Evolutionary conservation across 2,888 invertebrate genomes (phyloP).

Genomic region (Eretmocerus hayati): DNA sequence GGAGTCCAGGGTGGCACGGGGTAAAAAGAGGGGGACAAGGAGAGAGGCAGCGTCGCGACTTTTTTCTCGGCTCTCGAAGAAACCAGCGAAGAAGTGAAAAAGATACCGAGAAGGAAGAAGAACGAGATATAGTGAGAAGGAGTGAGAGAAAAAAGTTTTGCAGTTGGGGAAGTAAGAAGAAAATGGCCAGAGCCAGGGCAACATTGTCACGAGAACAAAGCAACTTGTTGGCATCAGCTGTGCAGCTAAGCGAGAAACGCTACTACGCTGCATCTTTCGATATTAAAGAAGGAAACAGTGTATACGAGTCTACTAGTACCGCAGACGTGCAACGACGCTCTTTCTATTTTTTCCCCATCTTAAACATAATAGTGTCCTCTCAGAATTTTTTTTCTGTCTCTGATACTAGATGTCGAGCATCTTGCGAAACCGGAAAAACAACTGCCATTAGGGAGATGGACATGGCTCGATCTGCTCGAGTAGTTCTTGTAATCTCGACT

Average conservation of each 20-base stretch:
- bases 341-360: slow-evolving; percentile 11
- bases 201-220: slow-evolving; percentile 21
- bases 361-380: slow-evolving; percentile 15
- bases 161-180: not conserved
- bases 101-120: not conserved
- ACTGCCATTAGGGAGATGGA: slow-evolving; percentile 23
- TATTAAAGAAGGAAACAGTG: slow-evolving; percentile 17
- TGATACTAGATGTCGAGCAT: not conserved
- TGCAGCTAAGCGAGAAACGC: slow-evolving; percentile 12
- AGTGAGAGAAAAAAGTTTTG: not conserved
- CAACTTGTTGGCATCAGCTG: slow-evolving; percentile 24
- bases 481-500: too few species aligned
- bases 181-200: slow-evolving; percentile 11
- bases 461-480: too few species aligned
- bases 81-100: too few species aligned
- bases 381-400: not conserved
- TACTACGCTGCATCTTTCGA: slow-evolving; percentile 17
- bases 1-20: not conserved
- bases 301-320: not conserved
- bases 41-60: too few species aligned
- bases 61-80: too few species aligned
- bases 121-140: not conserved
- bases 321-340: not conserved
- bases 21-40: too few species aligned
- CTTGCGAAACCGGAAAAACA: slow-evolving; percentile 2